These are phyloP conservation scores for Marronus borbonicus DNA, from an alignment of 2,888 invertebrate species.

Conservation along the genomic window DNA sequence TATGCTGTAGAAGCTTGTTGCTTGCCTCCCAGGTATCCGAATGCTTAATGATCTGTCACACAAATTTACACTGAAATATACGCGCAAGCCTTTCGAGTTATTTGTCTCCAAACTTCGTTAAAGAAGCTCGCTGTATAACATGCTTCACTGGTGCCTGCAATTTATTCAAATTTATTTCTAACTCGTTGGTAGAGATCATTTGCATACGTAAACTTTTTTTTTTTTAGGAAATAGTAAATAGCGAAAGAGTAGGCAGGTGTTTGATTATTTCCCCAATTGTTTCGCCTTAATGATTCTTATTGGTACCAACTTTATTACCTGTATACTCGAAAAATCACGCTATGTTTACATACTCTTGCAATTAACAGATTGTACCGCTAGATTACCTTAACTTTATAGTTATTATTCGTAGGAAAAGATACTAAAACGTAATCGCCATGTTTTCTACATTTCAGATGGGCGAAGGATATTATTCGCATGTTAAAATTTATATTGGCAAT, in stretches of 20 bases:
- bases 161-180: constrained; percentile 30
- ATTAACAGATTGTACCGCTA: constrained; percentile 1
- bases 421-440: background rate
- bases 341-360: background rate
- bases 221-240: background rate
- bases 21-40: constrained; percentile 18
- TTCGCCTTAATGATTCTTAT: background rate
- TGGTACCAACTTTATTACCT: background rate
- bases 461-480: background rate
- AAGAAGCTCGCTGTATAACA: background rate
- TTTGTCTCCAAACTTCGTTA: constrained; percentile 31
- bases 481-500: background rate
- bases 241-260: background rate
- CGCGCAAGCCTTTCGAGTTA: background rate
- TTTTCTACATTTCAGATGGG: background rate
- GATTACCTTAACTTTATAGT: too few relatives aligned
- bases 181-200: background rate
- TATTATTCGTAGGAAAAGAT: too few relatives aligned
- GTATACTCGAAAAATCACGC: background rate
- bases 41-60: constrained; percentile 31
- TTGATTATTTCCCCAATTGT: constrained; percentile 11
- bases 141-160: background rate
- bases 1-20: constrained; percentile 15
- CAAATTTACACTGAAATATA: constrained; percentile 30
- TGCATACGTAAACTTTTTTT: background rate